phyloP scores from a whole-genome alignment of 53 echinoderm and acorn worm genomes.

The Holothuria leucospilota region DNA sequence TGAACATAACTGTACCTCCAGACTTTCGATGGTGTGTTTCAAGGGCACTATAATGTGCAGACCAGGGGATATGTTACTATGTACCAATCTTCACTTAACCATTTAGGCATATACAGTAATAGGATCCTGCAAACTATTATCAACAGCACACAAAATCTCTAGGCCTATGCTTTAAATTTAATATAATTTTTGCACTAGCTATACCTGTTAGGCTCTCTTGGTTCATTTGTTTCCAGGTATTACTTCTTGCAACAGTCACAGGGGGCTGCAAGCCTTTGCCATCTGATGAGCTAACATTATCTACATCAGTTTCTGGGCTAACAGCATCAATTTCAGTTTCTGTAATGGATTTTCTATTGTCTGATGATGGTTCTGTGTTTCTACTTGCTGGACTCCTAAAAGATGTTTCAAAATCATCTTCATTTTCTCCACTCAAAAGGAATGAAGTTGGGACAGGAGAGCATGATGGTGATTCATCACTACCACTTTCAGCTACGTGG shows the following conservation, averaged over 20 bases:
- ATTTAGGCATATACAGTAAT: too few species aligned
- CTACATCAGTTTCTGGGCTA: not conserved
- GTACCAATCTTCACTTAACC: too few species aligned
- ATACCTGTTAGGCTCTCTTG: not conserved
- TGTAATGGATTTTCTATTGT: not conserved
- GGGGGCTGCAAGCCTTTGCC: not conserved
- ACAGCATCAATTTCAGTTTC: slow-evolving; percentile 24
- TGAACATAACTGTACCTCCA: too few species aligned
- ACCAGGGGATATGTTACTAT: too few species aligned
- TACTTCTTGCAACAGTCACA: not conserved
- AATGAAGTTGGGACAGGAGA: slow-evolving; percentile 26
- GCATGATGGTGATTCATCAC: slow-evolving; percentile 21
- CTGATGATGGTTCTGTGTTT: not conserved
- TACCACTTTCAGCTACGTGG: slow-evolving; percentile 8
- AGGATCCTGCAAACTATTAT: too few species aligned
- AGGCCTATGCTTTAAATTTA: too few species aligned
- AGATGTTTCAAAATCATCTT: slow-evolving; percentile 29
- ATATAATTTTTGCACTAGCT: too few species aligned
- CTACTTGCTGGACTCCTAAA: slow-evolving; percentile 14
- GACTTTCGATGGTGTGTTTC: too few species aligned
- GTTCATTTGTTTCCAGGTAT: not conserved
- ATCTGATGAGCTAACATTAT: not conserved
- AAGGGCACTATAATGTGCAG: too few species aligned
- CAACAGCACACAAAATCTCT: too few species aligned
- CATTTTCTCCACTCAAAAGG: slow-evolving; percentile 8